Conservation (phyloP, 2,888 invertebrate genomes). For the Itoplectis maculator region DNA sequence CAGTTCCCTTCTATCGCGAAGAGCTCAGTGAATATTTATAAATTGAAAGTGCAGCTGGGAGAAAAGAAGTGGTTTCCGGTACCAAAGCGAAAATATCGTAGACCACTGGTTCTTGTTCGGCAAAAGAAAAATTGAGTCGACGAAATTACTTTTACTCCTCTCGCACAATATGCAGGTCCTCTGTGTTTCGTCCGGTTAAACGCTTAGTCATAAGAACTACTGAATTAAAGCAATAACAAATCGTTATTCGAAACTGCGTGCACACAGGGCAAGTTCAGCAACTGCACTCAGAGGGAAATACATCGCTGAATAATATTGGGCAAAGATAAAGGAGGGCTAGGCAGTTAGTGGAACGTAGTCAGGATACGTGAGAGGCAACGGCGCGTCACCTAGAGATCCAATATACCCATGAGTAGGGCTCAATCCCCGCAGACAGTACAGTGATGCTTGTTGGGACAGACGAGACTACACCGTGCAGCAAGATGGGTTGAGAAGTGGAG, state of each 20-base stretch:
- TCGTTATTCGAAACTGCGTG: too few relatives aligned
- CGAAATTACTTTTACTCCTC: conserved; percentile 37
- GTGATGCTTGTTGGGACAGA: conserved; percentile 22
- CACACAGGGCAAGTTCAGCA: too few relatives aligned
- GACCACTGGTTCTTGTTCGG: conserved; percentile 37
- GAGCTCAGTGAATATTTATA: conserved; percentile 67
- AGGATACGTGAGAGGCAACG: neutral
- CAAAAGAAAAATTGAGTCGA: conserved; percentile 26
- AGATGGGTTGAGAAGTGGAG: conserved; percentile 52
- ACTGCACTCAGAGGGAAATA: too few relatives aligned
- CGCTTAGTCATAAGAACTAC: too few relatives aligned
- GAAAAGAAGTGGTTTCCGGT: conserved; percentile 57
- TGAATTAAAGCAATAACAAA: neutral
- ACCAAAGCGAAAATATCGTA: conserved; percentile 52
- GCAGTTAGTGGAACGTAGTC: neutral
- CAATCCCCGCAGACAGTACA: conserved; percentile 34
- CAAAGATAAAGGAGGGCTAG: neutral
- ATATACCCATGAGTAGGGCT: conserved; percentile 13
- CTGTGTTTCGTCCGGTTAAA: neutral
- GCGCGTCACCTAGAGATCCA: conserved; percentile 20
- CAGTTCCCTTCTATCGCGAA: conserved; percentile 28
- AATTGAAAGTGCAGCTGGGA: conserved; percentile 56
- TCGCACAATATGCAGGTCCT: neutral
- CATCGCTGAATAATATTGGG: conserved; percentile 7
- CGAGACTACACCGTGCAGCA: conserved; percentile 3